Evolutionary conservation across 2,888 invertebrate genomes (phyloP).

Genomic region (Cancer borealis): DNA sequence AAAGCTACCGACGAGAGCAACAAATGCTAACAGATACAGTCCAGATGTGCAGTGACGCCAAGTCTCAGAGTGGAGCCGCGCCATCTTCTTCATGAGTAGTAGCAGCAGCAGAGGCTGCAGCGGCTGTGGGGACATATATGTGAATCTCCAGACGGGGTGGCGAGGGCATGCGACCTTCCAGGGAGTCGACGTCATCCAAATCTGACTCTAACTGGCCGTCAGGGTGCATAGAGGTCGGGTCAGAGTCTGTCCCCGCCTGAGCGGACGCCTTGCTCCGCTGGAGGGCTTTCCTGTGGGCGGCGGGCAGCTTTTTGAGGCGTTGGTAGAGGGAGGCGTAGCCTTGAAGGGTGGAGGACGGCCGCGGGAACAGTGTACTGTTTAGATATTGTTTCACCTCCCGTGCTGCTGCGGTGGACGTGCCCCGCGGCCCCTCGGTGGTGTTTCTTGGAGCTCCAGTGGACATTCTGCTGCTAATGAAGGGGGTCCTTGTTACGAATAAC

Average conservation of each 20-base stretch:
- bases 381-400: conserved; percentile 70
- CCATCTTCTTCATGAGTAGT: conserved; percentile 51
- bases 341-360: conserved; percentile 68
- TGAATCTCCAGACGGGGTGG: conserved; percentile 68
- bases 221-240: not conserved
- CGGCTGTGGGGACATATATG: conserved; percentile 67
- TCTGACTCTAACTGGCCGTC: conserved; percentile 6
- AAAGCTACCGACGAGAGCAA: conserved; percentile 24
- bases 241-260: conserved; percentile 18
- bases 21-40: not conserved
- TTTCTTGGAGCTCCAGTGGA: conserved; percentile 49
- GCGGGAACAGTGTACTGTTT: conserved; percentile 65
- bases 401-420: conserved; percentile 64
- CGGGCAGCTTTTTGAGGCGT: conserved; percentile 63
- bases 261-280: conserved; percentile 59
- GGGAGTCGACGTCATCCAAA: conserved; percentile 33
- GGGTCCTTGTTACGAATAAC: conserved; percentile 34
- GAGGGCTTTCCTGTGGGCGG: conserved; percentile 61
- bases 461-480: conserved; percentile 48
- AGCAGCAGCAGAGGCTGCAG: conserved; percentile 45
- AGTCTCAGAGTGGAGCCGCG: not conserved
- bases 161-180: conserved; percentile 33
- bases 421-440: conserved; percentile 36
- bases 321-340: conserved; percentile 71
- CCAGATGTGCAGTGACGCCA: not conserved